Conservation (phyloP, 1,140 invertebrate species). For the Atta cephalotes region DNA sequence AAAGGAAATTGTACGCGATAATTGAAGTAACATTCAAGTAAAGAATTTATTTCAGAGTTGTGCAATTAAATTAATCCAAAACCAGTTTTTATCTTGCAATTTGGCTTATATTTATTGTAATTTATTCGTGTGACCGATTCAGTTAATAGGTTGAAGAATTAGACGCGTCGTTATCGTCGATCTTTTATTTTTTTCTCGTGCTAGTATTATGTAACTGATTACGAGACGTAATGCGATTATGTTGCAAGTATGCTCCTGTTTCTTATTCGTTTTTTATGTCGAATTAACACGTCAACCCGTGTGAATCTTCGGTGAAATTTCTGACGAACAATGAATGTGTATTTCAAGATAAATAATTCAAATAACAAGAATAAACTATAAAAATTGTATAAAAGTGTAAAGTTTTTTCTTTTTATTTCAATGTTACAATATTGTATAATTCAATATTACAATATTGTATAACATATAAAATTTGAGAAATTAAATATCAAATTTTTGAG, state of each 20-base stretch:
- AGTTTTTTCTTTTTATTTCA: background rate
- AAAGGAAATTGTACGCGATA: background rate
- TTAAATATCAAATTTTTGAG: background rate
- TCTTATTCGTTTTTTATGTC: constrained; percentile 58
- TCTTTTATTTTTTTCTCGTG: constrained; percentile 8
- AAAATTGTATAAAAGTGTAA: background rate
- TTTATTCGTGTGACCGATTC: background rate
- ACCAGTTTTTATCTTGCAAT: background rate
- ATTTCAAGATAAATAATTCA: background rate
- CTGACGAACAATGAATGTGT: background rate
- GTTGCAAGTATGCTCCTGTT: constrained; percentile 34
- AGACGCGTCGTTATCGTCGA: constrained; percentile 12
- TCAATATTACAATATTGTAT: background rate
- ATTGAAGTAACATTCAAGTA: background rate
- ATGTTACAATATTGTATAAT: background rate
- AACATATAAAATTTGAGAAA: background rate
- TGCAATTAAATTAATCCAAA: background rate
- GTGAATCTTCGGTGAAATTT: constrained; percentile 44
- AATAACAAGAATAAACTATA: background rate
- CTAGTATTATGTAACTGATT: constrained; percentile 65
- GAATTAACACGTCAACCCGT: constrained; percentile 15
- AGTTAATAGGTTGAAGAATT: constrained; percentile 47
- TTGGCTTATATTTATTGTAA: background rate
- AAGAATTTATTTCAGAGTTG: background rate
- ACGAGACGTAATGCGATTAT: constrained; percentile 51